These are phyloP conservation scores for Pseudoatta argentina DNA, from an alignment of 1,140 invertebrate species.

Conservation along the genomic window DNA sequence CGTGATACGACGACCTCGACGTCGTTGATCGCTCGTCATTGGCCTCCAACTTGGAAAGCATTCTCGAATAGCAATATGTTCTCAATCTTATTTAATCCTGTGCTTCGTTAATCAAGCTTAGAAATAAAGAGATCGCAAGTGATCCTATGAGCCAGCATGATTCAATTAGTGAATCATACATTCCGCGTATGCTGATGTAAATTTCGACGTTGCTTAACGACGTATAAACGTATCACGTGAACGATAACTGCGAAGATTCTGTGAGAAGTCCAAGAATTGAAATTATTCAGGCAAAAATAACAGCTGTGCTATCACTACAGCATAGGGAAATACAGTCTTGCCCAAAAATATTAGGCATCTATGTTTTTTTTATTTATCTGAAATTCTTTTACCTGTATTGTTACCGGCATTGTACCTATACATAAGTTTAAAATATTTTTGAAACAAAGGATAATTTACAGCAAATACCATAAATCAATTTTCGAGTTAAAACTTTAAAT, in stretches of 20 bases:
- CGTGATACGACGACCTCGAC: slow-evolving; percentile 22
- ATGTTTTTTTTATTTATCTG: no score
- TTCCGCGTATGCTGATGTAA: not conserved
- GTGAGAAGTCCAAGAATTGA: not conserved
- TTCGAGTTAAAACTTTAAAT: no score
- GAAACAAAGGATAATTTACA: no score
- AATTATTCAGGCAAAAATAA: not conserved
- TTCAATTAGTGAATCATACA: slow-evolving; percentile 14
- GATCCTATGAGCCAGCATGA: not conserved
- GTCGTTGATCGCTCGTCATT: slow-evolving; percentile 18
- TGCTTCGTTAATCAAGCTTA: not conserved
- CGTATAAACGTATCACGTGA: no score
- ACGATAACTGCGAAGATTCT: not conserved
- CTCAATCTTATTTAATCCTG: slow-evolving; percentile 1
- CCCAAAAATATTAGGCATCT: no score
- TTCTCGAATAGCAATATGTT: not conserved
- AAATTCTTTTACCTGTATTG: no score
- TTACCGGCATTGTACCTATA: no score
- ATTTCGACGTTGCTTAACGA: not conserved
- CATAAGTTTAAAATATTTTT: no score
- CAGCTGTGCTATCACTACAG: not conserved
- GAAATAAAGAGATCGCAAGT: not conserved
- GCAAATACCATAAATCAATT: no score
- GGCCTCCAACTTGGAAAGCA: not conserved
- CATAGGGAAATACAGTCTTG: not conserved